Evolutionary conservation across 2,888 invertebrate species (phyloP).

Genomic region (Thera obeliscata): DNA sequence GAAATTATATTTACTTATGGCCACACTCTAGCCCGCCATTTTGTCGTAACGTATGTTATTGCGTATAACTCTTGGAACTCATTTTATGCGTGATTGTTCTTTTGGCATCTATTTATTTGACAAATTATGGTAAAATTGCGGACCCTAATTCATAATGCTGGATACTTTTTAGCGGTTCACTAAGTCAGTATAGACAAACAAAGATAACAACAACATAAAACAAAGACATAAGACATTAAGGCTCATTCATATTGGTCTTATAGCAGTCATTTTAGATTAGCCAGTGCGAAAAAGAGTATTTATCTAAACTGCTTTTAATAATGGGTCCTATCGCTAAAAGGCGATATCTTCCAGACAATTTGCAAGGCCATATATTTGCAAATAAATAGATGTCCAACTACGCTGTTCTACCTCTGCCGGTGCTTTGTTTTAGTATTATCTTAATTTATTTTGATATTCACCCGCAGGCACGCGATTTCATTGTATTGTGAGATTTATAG

Average conservation of each 20-base stretch:
- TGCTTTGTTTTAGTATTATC: constrained; percentile 68
- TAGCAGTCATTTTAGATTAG: too few relatives aligned
- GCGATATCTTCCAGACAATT: too few relatives aligned
- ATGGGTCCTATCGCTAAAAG: too few relatives aligned
- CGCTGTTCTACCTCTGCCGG: constrained; percentile 74
- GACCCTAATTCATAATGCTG: too few relatives aligned
- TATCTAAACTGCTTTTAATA: too few relatives aligned
- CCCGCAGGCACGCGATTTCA: constrained; percentile 21
- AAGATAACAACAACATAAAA: too few relatives aligned
- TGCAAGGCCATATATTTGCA: background rate
- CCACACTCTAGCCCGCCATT: constrained; percentile 28
- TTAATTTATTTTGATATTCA: constrained; percentile 45
- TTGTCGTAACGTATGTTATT: constrained; percentile 29
- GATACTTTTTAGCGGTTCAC: too few relatives aligned
- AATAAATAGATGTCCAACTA: constrained; percentile 20
- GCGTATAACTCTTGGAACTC: constrained; percentile 30
- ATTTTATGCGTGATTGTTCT: constrained; percentile 26
- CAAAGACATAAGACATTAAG: too few relatives aligned
- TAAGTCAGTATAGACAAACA: too few relatives aligned
- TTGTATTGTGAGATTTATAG: constrained; percentile 28
- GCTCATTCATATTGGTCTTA: too few relatives aligned
- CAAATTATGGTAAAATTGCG: background rate
- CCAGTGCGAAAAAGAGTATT: too few relatives aligned
- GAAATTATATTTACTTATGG: background rate
- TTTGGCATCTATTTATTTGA: constrained; percentile 29